These are phyloP conservation scores for Caranx melampygus DNA, from an alignment of 2,113 vertebrate genomes.

Conservation along the genomic window DNA sequence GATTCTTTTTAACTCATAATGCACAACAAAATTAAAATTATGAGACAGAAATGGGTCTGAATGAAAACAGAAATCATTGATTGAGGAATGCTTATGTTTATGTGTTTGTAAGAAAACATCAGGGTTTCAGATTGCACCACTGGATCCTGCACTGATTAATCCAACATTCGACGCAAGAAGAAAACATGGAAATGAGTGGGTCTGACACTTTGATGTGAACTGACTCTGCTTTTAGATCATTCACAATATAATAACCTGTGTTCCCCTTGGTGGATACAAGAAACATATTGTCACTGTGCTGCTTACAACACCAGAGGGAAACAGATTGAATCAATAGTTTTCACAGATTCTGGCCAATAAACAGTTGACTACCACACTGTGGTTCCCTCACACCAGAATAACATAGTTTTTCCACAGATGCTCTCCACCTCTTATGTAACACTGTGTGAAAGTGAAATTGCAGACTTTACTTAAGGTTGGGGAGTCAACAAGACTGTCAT, in stretches of 20 bases:
- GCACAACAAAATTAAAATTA: not conserved
- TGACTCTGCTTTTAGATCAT: not conserved
- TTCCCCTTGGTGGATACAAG: not conserved
- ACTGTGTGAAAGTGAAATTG: slow-evolving; percentile 36
- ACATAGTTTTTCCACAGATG: slow-evolving; percentile 59
- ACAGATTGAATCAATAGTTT: not conserved
- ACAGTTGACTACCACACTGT: slow-evolving; percentile 3
- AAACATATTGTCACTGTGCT: not conserved
- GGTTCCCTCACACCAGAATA: slow-evolving; percentile 14
- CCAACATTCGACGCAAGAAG: not conserved
- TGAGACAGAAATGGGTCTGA: not conserved
- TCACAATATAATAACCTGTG: not conserved
- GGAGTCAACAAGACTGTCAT: not conserved
- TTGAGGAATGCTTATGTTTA: not conserved
- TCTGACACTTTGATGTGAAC: not conserved
- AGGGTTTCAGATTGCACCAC: not conserved
- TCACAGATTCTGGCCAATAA: not conserved
- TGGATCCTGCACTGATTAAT: not conserved
- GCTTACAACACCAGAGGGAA: not conserved
- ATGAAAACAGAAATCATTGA: not conserved
- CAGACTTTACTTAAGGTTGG: slow-evolving; percentile 4
- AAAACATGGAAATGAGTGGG: not conserved
- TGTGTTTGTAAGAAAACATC: not conserved
- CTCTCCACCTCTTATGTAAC: slow-evolving; percentile 48
- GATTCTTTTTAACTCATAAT: not conserved